Evolutionary conservation across 2,888 invertebrate genomes (phyloP), one percentile per base, ranked within the genome.

Genomic region (Leucania comma): DNA sequence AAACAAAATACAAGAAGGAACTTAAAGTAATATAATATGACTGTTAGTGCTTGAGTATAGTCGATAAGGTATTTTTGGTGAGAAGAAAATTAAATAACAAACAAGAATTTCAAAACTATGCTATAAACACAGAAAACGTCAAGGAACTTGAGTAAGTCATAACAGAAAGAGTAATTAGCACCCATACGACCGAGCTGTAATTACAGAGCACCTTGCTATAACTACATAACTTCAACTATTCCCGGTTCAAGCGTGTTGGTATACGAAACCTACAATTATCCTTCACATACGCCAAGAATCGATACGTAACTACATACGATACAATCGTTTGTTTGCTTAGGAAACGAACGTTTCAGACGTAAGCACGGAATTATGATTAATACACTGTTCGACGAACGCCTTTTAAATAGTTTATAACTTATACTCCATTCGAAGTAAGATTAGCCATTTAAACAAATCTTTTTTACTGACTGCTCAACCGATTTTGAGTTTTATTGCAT

Each of bases 261-360:
- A 20, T n/a, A 53, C 26, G 29, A 46, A 42, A 62, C 61, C 26
- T 56, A 48, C 58, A 78, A 78, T 78, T 80, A 78, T 56, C 32
- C 53, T 53, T 46, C 50, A 63, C 35, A 64, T 56, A 72, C 14
- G 51, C 48, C 8, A 50, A 68, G 80, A 78, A 80, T 80, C 75
- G 80, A 68, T 78, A 61, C n/a, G 17, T 26, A 57, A 46, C 17
- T 24, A 61, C 59, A 57, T 65, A 72, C 78, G 51, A 57, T 78
- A 51, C 17, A 22, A 26, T 63, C 38, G 10, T 42, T 38, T 56
- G 70, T 70, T 70, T 70, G 26, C 24, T 54, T 61, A 66, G 8
- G 22, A 20, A 57, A 42, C 46, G 29, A 58, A 20, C n/a, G 62
- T 60, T 57, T 70, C 61, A 46, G 12, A 59, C 48, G 24, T 14